These are phyloP conservation scores for Halocaridina rubra DNA, from an alignment of 2,888 invertebrate genomes.

Conservation along the genomic window DNA sequence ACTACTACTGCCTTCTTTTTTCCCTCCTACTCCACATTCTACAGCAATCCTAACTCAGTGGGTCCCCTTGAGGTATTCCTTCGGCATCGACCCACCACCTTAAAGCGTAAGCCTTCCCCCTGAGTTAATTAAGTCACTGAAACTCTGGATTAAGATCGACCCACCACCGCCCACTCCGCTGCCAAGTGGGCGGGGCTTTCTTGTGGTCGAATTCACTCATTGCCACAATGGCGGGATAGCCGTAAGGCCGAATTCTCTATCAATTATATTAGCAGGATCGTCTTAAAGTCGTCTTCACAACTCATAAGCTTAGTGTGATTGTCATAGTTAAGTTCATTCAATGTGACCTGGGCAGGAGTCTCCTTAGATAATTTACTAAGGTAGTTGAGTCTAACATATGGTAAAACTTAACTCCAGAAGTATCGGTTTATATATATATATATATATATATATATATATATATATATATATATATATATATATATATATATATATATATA, in stretches of 20 bases:
- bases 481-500: not conserved
- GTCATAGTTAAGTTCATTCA: too few relatives aligned
- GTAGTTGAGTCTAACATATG: not conserved
- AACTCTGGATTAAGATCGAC: not conserved
- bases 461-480: not conserved
- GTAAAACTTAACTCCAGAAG: not conserved
- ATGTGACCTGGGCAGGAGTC: too few relatives aligned
- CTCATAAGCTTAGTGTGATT: too few relatives aligned
- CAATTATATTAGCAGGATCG: too few relatives aligned
- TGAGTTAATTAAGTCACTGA: slow-evolving; percentile 49
- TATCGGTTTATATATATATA: not conserved
- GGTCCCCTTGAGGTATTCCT: not conserved
- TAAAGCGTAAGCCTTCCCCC: not conserved
- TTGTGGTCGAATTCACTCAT: too few relatives aligned
- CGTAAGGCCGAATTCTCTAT: too few relatives aligned
- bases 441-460: not conserved
- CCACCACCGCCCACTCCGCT: not conserved
- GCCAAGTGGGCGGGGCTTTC: too few relatives aligned
- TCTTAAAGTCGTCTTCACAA: too few relatives aligned
- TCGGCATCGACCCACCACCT: not conserved
- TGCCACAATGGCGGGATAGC: too few relatives aligned
- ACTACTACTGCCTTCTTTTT: not conserved
- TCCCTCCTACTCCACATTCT: not conserved
- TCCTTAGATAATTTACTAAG: too few relatives aligned
- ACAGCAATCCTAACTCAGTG: not conserved